phyloP scores from a whole-genome alignment of 2,113 vertebrate genomes.

The Morphnarchus princeps region DNA sequence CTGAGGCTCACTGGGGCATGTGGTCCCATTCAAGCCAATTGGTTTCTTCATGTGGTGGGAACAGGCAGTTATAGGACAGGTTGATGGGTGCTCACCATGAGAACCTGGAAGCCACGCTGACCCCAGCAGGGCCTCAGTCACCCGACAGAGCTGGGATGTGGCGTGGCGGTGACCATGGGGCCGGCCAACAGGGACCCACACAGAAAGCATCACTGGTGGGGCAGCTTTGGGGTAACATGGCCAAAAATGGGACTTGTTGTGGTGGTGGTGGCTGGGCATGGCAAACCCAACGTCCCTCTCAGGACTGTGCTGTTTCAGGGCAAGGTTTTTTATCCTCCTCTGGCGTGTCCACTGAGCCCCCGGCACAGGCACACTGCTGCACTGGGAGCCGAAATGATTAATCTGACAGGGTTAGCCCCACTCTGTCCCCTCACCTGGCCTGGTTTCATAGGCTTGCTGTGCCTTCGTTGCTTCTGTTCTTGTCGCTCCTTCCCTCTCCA shows the following conservation, averaged over 20 bases:
- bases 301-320: background rate
- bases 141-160: fast-evolving
- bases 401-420: background rate
- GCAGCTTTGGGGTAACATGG: background rate
- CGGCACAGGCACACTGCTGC: fast-evolving
- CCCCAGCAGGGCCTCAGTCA: background rate
- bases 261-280: background rate
- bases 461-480: background rate
- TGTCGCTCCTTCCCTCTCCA: background rate
- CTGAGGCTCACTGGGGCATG: background rate
- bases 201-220: background rate
- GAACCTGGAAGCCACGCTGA: background rate
- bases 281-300: background rate
- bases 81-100: background rate
- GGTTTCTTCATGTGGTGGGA: background rate
- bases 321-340: background rate
- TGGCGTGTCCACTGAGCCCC: background rate
- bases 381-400: background rate
- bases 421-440: background rate
- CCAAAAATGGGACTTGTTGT: background rate
- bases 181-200: background rate
- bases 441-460: background rate
- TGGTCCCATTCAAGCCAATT: background rate
- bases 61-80: background rate
- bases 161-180: background rate